These are phyloP conservation scores for Syrphus vitripennis DNA, from an alignment of 2,888 invertebrate genomes.

Conservation along the genomic window DNA sequence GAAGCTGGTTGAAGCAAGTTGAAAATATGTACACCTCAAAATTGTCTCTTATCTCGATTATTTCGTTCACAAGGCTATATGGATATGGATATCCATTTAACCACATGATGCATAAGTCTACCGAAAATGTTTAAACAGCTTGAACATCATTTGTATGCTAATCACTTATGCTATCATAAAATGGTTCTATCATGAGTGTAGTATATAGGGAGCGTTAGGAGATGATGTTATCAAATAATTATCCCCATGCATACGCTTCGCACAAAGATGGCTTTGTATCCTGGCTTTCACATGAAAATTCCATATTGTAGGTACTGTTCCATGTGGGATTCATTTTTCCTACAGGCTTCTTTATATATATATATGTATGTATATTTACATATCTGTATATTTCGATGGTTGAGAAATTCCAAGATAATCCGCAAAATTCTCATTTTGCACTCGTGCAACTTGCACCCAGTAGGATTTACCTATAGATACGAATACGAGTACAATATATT, in stretches of 20 bases:
- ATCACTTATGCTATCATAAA: slow-evolving; percentile 58
- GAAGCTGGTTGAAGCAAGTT: neutral
- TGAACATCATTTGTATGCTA: slow-evolving; percentile 64
- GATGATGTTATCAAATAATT: slow-evolving; percentile 65
- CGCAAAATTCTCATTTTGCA: neutral
- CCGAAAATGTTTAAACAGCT: slow-evolving; percentile 53
- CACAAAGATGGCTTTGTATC: neutral
- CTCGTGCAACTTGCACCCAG: slow-evolving; percentile 10
- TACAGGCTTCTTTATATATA: neutral
- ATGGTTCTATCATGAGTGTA: slow-evolving; percentile 42
- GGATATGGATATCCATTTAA: neutral
- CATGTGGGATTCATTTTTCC: neutral
- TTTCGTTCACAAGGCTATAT: slow-evolving; percentile 3
- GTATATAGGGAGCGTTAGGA: neutral
- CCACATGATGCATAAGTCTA: slow-evolving; percentile 36
- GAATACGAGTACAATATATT: neutral
- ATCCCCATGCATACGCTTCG: slow-evolving; percentile 29
- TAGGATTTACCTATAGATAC: neutral
- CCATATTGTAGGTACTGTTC: neutral
- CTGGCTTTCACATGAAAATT: neutral
- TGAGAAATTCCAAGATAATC: neutral
- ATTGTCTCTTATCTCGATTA: slow-evolving; percentile 48
- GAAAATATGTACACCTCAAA: slow-evolving; percentile 9
- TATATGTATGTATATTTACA: neutral
- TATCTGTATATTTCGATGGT: neutral